A percentile compares a stretch with the other conserved stretches of the same genome.
These are phyloP conservation scores for Rhea pennata DNA, from an alignment of 2,113 vertebrate genomes.

Conservation along the genomic window DNA sequence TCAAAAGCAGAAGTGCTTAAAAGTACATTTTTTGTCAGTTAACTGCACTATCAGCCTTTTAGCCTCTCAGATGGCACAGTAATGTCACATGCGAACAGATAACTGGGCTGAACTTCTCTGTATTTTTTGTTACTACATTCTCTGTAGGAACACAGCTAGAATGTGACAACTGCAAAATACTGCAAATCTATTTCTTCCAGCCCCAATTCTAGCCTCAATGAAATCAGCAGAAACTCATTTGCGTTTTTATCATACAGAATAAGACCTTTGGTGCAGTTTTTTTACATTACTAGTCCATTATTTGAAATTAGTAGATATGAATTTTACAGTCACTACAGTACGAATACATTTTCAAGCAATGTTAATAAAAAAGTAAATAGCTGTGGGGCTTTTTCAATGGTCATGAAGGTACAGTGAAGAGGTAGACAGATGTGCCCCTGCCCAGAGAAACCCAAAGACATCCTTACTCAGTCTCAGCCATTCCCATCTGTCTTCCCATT, in stretches of 20 bases:
- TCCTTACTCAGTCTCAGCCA: conserved; percentile 97
- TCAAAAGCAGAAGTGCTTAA: not conserved
- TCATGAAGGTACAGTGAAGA: not conserved
- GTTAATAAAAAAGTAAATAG: not conserved
- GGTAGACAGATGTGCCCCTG: not conserved
- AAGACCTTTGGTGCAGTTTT: not conserved
- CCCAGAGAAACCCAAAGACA: not conserved
- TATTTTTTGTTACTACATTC: not conserved
- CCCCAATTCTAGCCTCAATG: not conserved
- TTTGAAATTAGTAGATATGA: not conserved
- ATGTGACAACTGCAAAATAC: not conserved
- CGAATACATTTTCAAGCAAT: not conserved
- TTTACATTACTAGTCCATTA: not conserved
- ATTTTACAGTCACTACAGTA: not conserved
- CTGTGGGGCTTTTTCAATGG: not conserved
- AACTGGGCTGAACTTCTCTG: not conserved
- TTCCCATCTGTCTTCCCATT: conserved; percentile 98
- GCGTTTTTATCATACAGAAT: not conserved
- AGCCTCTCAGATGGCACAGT: not conserved
- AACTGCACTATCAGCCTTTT: not conserved
- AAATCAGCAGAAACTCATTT: not conserved
- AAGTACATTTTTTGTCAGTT: not conserved
- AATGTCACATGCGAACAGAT: accelerated
- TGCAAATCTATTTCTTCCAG: not conserved
- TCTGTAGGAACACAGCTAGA: not conserved